phyloP scores from a whole-genome alignment of 2,888 invertebrate genomes.

The Strigamia maritima region DNA sequence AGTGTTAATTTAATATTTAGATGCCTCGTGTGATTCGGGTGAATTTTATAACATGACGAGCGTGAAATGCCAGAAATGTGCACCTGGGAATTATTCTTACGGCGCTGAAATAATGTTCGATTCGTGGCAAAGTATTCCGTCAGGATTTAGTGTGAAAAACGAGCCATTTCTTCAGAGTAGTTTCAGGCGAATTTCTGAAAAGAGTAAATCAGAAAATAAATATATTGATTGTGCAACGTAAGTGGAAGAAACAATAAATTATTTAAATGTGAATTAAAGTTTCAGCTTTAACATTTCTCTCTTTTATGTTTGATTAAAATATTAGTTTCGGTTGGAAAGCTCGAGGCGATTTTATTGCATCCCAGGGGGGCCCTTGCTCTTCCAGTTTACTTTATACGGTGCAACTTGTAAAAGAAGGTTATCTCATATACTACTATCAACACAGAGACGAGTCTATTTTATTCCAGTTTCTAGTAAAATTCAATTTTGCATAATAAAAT shows the following conservation, averaged over 20 bases:
- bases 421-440: slow-evolving; percentile 57
- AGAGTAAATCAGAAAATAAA: neutral
- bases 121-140: slow-evolving; percentile 57
- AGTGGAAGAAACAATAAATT: neutral
- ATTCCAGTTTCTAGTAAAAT: slow-evolving; percentile 55
- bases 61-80: slow-evolving; percentile 57
- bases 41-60: slow-evolving; percentile 57
- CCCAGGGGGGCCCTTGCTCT: slow-evolving; percentile 56
- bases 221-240: slow-evolving; percentile 43
- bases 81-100: slow-evolving; percentile 58
- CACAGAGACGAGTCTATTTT: slow-evolving; percentile 54
- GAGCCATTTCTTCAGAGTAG: slow-evolving; percentile 46
- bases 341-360: slow-evolving; percentile 55
- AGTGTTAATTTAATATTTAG: slow-evolving; percentile 44
- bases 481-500: neutral
- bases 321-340: slow-evolving; percentile 55
- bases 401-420: slow-evolving; percentile 58
- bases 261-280: neutral
- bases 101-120: slow-evolving; percentile 60
- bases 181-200: slow-evolving; percentile 46
- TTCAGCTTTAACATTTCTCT: neutral
- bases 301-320: slow-evolving; percentile 9
- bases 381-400: slow-evolving; percentile 57
- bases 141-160: slow-evolving; percentile 54
- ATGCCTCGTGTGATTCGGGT: slow-evolving; percentile 57